These are phyloP conservation scores for Vannuccia rotundouncinata DNA, from an alignment of 2,888 invertebrate species.

Conservation along the genomic window DNA sequence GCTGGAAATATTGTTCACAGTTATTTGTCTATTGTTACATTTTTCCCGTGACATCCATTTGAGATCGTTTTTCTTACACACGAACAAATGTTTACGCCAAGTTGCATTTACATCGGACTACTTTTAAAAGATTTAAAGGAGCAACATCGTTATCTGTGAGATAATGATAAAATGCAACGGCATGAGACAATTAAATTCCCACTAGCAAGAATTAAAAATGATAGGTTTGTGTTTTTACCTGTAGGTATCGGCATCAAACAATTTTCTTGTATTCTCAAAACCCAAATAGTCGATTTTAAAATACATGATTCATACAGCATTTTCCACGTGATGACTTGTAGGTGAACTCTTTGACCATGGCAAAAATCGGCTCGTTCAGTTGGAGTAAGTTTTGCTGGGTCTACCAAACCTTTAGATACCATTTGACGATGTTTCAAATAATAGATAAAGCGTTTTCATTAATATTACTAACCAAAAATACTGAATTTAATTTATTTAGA, in stretches of 20 bases:
- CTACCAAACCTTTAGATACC: constrained; percentile 12
- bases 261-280: constrained; percentile 4
- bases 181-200: constrained; percentile 22
- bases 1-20: background rate
- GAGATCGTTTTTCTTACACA: constrained; percentile 9
- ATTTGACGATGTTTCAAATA: constrained; percentile 13
- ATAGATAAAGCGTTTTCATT: constrained; percentile 11
- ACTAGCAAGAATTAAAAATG: constrained; percentile 5
- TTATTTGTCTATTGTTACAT: constrained; percentile 18
- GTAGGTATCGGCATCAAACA: constrained; percentile 11
- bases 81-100: background rate
- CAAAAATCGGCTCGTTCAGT: background rate
- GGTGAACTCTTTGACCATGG: constrained; percentile 9
- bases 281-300: constrained; percentile 10
- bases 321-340: constrained; percentile 12
- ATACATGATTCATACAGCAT: constrained; percentile 4
- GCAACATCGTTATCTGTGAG: constrained; percentile 5
- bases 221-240: constrained; percentile 10
- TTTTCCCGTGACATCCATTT: constrained; percentile 12
- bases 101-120: constrained; percentile 14
- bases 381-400: background rate
- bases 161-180: constrained; percentile 14
- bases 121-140: constrained; percentile 6
- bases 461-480: background rate
- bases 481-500: background rate